Percentiles rank a stretch among this genome's conserved stretches.
Evolutionary conservation across 2,113 vertebrate genomes (phyloP).

Genomic region (Eolophus roseicapilla): DNA sequence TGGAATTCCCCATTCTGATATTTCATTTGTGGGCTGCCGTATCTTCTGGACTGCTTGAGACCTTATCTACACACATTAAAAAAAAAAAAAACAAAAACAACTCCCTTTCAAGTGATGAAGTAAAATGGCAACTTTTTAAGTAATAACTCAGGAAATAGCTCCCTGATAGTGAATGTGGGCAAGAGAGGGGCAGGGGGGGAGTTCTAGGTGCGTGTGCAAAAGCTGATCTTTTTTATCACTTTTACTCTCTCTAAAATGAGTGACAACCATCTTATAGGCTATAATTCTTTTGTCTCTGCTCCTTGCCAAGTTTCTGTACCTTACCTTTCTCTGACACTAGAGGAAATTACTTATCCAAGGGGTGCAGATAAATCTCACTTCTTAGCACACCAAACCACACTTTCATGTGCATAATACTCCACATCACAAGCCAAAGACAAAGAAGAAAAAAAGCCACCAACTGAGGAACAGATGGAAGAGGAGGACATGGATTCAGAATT

Average conservation of each 20-base stretch:
- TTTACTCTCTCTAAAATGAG: neutral
- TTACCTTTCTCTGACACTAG: neutral
- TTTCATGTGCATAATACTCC: neutral
- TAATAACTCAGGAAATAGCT: neutral
- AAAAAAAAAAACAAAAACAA: neutral
- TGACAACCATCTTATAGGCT: neutral
- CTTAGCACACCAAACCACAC: neutral
- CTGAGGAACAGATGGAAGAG: fast-evolving
- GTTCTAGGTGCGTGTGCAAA: neutral
- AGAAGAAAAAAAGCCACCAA: neutral
- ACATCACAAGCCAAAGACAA: neutral
- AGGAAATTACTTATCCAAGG: neutral
- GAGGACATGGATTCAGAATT: neutral
- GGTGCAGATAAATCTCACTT: neutral
- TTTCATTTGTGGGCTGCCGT: neutral
- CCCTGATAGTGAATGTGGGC: neutral
- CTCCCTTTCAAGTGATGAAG: neutral
- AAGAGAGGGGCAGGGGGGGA: neutral
- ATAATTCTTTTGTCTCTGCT: neutral
- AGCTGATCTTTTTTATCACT: neutral
- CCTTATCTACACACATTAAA: neutral
- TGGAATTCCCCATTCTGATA: neutral
- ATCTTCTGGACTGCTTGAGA: neutral
- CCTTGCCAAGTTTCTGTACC: neutral
- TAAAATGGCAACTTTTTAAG: neutral